Evolutionary conservation across 2,888 invertebrate genomes (phyloP), one percentile per base, ranked within the genome.

Genomic region (Podotricha telesiphe): DNA sequence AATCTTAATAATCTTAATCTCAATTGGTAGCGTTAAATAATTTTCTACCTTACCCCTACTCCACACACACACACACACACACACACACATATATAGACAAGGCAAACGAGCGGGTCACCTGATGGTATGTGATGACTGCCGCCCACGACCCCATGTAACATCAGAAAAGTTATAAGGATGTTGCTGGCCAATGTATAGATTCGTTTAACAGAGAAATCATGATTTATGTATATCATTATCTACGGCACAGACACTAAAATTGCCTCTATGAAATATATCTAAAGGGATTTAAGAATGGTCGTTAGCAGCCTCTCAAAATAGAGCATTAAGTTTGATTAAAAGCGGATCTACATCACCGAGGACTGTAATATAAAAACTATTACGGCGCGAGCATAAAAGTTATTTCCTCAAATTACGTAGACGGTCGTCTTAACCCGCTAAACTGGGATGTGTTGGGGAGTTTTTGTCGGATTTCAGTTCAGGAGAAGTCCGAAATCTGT

Each of bases 401-500:
- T 73, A 73, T 74, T 67, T 65, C 58, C 61, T 63, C 73, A 74
- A 74, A 76, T 73, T 69, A 73, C 74, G 67, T 63, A 68, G 69
- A 68, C 68, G 64, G 69, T 72, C 64, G 19, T 71, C 70, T 73
- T 64, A 63, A 69, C 68, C 69, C 72, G 71, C 72, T 75, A 65
- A 66, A 70, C 68, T 69, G 64, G 71, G 61, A 67, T 55, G 70
- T 78, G 76, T 79, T 78, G 73, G 78, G 75, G 76, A 79, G 83
- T 86, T 86, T 86, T 88, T 86, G 86, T 77, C 74, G 76, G 78
- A 82, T 84, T 84, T 81, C 78, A 77, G 79, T 72, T 72, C 73
- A 74, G 77, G 77, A 76, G 56, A 71, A 68, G 81, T 80, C 81
- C 78, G 82, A 86, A 88, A 89, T 89, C 85, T 89, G 89, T 89